Conservation (phyloP, 2,888 invertebrate species). For the Philereme vetulata region DNA sequence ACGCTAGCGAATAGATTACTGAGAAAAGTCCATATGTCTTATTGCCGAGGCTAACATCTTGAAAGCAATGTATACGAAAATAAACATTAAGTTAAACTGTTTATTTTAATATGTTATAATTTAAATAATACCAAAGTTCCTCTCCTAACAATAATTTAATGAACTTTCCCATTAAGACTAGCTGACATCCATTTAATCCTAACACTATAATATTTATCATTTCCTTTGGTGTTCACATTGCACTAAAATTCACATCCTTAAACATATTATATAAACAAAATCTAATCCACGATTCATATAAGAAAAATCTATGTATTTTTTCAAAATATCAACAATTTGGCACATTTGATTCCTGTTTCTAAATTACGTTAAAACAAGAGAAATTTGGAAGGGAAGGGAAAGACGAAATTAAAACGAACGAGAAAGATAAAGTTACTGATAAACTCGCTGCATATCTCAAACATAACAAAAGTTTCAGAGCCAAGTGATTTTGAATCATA, state of each 20-base stretch:
- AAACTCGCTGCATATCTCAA: slow-evolving; percentile 29
- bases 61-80: slow-evolving; percentile 5
- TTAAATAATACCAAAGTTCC: neutral
- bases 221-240: slow-evolving; percentile 76
- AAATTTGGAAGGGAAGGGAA: slow-evolving; percentile 45
- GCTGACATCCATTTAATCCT: slow-evolving; percentile 35
- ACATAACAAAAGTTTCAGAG: slow-evolving; percentile 15
- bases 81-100: neutral
- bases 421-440: slow-evolving; percentile 33
- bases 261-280: slow-evolving; percentile 44
- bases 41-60: slow-evolving; percentile 21
- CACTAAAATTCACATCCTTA: slow-evolving; percentile 58
- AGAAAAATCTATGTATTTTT: slow-evolving; percentile 56
- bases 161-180: slow-evolving; percentile 43
- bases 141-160: slow-evolving; percentile 19
- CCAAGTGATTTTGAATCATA: slow-evolving; percentile 9
- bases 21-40: slow-evolving; percentile 29
- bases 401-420: slow-evolving; percentile 36
- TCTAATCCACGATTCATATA: slow-evolving; percentile 51
- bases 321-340: slow-evolving; percentile 78
- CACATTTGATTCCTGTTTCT: slow-evolving; percentile 74
- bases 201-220: slow-evolving; percentile 50
- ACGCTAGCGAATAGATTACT: slow-evolving; percentile 42
- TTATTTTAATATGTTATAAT: neutral
- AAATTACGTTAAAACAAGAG: slow-evolving; percentile 55